phyloP scores from a whole-genome alignment of 1,140 invertebrate species.

The Ostrea denselamellosa region DNA sequence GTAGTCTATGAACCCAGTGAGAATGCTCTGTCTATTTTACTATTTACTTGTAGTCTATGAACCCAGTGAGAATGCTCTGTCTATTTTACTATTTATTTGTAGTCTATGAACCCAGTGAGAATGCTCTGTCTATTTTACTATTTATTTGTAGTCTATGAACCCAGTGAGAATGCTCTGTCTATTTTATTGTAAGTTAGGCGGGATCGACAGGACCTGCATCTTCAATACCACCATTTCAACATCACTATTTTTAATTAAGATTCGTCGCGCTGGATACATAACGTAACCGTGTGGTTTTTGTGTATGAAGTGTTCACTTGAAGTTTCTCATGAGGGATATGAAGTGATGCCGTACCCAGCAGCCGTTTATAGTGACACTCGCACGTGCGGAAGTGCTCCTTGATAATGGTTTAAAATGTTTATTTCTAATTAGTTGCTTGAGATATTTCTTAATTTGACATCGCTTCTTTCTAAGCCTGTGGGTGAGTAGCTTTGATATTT shows the following conservation, averaged over 20 bases:
- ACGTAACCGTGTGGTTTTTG: background rate
- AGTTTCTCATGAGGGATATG: background rate
- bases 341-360: background rate
- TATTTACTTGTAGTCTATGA: no score
- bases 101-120: no score
- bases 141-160: no score
- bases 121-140: no score
- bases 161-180: no score
- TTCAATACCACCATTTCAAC: background rate
- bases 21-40: no score
- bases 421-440: background rate
- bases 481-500: slow-evolving; percentile 2
- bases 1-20: no score
- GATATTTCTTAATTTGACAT: background rate
- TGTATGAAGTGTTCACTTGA: background rate
- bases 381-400: background rate
- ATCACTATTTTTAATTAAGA: background rate
- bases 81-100: no score
- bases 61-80: no score
- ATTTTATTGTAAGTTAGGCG: no score
- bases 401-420: background rate
- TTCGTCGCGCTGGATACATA: background rate
- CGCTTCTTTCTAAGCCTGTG: background rate
- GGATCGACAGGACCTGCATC: background rate
- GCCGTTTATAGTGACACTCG: background rate